Base-by-base conservation (phyloP, 2,113 vertebrate genomes). In the Oreocharis arfaki region DNA sequence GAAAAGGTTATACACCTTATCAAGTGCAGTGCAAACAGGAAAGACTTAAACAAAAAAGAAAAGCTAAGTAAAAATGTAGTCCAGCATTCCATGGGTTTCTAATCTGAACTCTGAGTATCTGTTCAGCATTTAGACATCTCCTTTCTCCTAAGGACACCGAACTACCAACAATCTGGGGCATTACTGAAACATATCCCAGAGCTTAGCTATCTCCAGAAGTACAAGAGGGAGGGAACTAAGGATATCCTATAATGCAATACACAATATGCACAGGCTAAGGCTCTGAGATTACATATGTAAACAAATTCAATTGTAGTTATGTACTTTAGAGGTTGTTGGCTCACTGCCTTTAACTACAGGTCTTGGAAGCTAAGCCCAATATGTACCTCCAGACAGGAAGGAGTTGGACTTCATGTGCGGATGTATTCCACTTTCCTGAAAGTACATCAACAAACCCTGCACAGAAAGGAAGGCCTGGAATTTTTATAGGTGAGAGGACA, bases 321-420 rank as follows among this genome's bases (percentile, higher is more conserved):
- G 83, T 84, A 84, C 92, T 96, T 94, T 59, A 52, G 75, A 90
- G 13, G 3, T 73, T 75, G 67, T 8, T 93, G 95, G 86, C 88
- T 94, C 93, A 69, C 30, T 56, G 95, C 71, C 92, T 93, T 84
- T 68, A 84, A 87, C 64, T 55, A 75, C 33, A 93, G 56, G 28
- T 71, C 64, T 68, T 93, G 83, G 83, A 96, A 92, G 76, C 60
- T 49, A 70, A 93, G 92, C 46, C 83, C 20, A 92, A 28, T 53
- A 35, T 90, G 84, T 57, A 93, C 65, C 76, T 93, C 83, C 73
- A 95, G 81, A 81, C 73, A 96, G 92, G 94, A 96, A 95, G 69
- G 73, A 88, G 64, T 9, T 93, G 52, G 64, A 70, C 56, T 81
- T 80, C 68, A 50, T 35, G 76, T 70, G 78, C 28, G 2, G 88